Evolutionary conservation across 2,888 invertebrate genomes (phyloP).

Genomic region (Melanchra persicariae): DNA sequence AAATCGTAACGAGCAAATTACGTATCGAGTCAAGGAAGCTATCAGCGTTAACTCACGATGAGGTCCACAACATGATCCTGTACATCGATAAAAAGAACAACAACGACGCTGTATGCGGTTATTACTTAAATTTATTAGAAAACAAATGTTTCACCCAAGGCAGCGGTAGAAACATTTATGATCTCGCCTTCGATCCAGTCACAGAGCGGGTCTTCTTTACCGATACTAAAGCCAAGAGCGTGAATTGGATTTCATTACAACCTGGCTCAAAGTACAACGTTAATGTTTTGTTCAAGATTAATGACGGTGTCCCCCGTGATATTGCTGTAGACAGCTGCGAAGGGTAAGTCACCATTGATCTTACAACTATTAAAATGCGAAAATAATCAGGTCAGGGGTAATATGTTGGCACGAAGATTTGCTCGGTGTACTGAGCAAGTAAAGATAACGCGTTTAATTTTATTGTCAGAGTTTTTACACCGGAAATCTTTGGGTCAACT

Average conservation of each 20-base stretch:
- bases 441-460: too few species aligned
- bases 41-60: constrained; percentile 93
- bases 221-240: constrained; percentile 78
- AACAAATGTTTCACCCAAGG: constrained; percentile 85
- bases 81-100: constrained; percentile 92
- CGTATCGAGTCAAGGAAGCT: constrained; percentile 71
- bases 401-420: too few species aligned
- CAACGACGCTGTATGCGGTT: constrained; percentile 93
- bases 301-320: constrained; percentile 47
- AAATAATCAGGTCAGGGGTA: too few species aligned
- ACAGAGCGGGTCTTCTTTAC: constrained; percentile 95
- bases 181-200: constrained; percentile 94
- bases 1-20: constrained; percentile 71
- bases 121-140: constrained; percentile 78
- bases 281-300: constrained; percentile 81
- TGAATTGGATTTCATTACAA: constrained; percentile 87
- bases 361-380: too few species aligned
- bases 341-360: too few species aligned
- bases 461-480: too few species aligned
- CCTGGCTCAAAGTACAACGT: constrained; percentile 76
- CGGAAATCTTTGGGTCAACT: too few species aligned
- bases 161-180: constrained; percentile 92
- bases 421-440: too few species aligned
- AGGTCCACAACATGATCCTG: constrained; percentile 91
- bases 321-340: constrained; percentile 23